phyloP scores from a whole-genome alignment of 2,888 invertebrate genomes.

The Masnerella sp. region DNA sequence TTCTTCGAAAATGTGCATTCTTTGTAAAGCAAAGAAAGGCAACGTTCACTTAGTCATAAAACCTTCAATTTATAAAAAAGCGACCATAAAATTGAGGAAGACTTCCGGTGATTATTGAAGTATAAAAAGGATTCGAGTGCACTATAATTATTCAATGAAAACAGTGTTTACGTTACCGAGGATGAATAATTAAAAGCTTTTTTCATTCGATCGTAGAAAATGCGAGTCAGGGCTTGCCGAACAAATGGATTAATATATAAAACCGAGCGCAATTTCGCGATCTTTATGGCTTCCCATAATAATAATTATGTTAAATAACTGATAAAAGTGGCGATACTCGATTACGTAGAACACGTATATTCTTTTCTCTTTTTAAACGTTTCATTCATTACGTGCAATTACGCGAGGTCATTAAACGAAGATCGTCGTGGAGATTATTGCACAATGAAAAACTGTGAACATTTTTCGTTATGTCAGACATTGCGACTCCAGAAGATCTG shows the following conservation, averaged over 20 bases:
- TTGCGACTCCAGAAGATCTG: slow-evolving; percentile 12
- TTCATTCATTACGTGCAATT: slow-evolving; percentile 40
- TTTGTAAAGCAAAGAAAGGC: no score
- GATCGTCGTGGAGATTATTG: slow-evolving; percentile 43
- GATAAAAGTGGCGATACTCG: slow-evolving; percentile 8
- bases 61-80: no score
- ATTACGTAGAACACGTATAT: slow-evolving; percentile 18
- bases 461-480: slow-evolving; percentile 19
- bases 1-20: no score
- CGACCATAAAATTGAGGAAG: no score
- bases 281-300: slow-evolving; percentile 24
- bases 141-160: no score
- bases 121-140: no score
- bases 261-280: neutral
- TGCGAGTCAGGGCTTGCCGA: no score
- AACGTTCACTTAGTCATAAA: no score
- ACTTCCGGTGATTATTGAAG: no score
- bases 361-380: slow-evolving; percentile 25
- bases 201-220: neutral
- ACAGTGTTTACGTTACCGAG: no score
- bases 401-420: slow-evolving; percentile 37
- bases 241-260: no score
- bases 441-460: slow-evolving; percentile 35
- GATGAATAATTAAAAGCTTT: no score
- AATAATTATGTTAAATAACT: slow-evolving; percentile 15